Evolutionary conservation across 2,797 vertebrate genomes (phyloP).

Genomic region (Malacoraja senta): DNA sequence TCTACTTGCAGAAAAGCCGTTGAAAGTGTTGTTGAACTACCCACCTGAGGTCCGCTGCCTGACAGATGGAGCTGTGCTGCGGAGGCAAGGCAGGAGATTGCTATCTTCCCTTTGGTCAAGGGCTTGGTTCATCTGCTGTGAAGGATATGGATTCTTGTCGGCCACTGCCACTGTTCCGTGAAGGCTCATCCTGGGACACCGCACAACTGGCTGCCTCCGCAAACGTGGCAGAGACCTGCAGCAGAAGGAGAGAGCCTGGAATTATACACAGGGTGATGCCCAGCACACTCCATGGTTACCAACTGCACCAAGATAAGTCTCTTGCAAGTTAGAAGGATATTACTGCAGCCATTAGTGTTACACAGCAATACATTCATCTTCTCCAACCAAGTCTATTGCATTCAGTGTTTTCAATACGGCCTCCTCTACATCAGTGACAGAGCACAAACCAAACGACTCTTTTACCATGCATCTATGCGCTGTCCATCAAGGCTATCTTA

Average conservation of each 20-base stretch:
- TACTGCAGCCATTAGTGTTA: too few relatives aligned
- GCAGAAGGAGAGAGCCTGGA: slow-evolving; percentile 22
- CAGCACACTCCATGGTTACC: too few relatives aligned
- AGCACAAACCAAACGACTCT: too few relatives aligned
- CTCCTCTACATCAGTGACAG: too few relatives aligned
- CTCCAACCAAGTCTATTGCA: too few relatives aligned
- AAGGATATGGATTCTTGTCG: slow-evolving; percentile 47
- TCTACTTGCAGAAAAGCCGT: slow-evolving; percentile 39
- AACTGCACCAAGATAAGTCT: too few relatives aligned
- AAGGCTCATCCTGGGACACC: slow-evolving; percentile 52
- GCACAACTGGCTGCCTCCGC: slow-evolving; percentile 41
- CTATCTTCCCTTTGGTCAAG: slow-evolving; percentile 48
- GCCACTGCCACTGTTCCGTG: slow-evolving; percentile 46
- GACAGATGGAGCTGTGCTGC: slow-evolving; percentile 41
- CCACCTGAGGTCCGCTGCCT: slow-evolving; percentile 53
- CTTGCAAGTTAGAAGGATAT: too few relatives aligned
- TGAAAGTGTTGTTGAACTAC: slow-evolving; percentile 48
- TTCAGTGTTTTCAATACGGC: too few relatives aligned
- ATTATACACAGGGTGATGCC: neutral
- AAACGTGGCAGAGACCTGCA: slow-evolving; percentile 49
- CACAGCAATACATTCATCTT: too few relatives aligned
- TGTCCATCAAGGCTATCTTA: too few relatives aligned
- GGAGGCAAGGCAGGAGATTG: slow-evolving; percentile 45
- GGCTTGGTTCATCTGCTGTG: slow-evolving; percentile 44
- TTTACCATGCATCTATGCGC: too few relatives aligned